Evolutionary conservation across 1,140 invertebrate genomes (phyloP).

Genomic region (Nomia melanderi): DNA sequence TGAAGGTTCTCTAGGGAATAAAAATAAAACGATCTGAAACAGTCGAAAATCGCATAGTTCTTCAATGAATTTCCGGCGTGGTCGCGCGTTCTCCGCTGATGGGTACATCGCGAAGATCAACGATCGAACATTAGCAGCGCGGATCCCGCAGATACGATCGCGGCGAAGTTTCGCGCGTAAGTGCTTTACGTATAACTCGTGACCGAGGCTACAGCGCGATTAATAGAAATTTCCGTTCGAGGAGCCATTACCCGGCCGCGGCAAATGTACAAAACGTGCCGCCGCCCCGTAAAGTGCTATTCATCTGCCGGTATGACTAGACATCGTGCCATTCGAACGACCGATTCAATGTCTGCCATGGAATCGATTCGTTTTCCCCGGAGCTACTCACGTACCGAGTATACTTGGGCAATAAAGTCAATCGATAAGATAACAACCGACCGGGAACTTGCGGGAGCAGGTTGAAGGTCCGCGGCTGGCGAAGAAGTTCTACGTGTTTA

Average conservation of each 20-base stretch:
- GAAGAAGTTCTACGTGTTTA: background rate
- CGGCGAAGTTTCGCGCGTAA: background rate
- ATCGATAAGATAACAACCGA: constrained; percentile 44
- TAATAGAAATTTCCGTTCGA: constrained; percentile 32
- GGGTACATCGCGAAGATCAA: too few relatives aligned
- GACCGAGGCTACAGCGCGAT: background rate
- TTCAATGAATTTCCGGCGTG: too few relatives aligned
- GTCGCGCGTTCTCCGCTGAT: too few relatives aligned
- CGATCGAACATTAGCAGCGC: too few relatives aligned
- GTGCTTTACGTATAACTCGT: background rate
- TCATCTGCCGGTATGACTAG: constrained; percentile 23
- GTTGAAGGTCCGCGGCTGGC: constrained; percentile 14
- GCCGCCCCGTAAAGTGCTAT: constrained; percentile 18
- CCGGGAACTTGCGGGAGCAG: constrained; percentile 19
- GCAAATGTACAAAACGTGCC: constrained; percentile 25
- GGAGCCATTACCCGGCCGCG: constrained; percentile 10
- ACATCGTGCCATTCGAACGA: constrained; percentile 13
- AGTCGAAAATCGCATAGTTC: too few relatives aligned
- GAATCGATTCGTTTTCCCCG: constrained; percentile 30
- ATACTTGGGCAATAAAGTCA: constrained; percentile 40
- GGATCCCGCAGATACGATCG: background rate
- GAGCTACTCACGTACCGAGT: constrained; percentile 32
- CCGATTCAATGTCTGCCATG: constrained; percentile 31
- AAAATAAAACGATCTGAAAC: too few relatives aligned
- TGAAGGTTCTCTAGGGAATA: too few relatives aligned